Evolutionary conservation across 2,113 vertebrate species (phyloP), one percentile per base, ranked within the genome.

Genomic region (Marcusenius ussheri): DNA sequence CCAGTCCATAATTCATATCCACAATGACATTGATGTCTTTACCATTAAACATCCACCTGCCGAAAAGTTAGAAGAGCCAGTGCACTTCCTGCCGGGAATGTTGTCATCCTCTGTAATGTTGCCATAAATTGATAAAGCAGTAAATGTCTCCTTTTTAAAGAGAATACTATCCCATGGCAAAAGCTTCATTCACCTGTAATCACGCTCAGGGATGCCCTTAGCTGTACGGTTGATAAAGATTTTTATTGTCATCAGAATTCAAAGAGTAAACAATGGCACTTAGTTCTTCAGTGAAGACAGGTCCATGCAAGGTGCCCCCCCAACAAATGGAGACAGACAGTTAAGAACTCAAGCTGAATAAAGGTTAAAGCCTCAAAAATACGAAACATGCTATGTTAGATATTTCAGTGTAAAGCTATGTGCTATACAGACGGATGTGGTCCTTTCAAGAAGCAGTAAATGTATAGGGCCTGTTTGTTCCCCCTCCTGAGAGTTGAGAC

Each of bases 21-120:
- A 92, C 93, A 92, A 94, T 94, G 88, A 96, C 94, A 92, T 97
- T 95, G 92, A 98, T 96, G 89, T 97, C 96, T 92, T 93, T 8
- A 95, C 87, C 96, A 91, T 97, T 96, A 92, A 96, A 95, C 91
- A 96, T 97, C 97, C 97, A 98, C 96, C 97, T 98, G 94, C 74
- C 90, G 94, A 83, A 39, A 84, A 84, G 45, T 42, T n/a, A 9
- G 39, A n/a, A 46, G 17, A 45, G 83, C 83, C 17, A 13, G 45
- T 24, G 39, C 19, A 19, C 45, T 47, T 21, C 45, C 9, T 24
- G 19, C 9, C 7, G 0, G 83, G 39, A 24, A 84, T 45, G 39
- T 47, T n/a, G 45, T 9, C 42, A n/a, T 21, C 83, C 2, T 45
- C 42, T 47, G 45, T n/a, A 47, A 84, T 84, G 83, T n/a, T 84